Percentiles rank a stretch among this genome's conserved stretches.
phyloP scores from a whole-genome alignment of 2,797 vertebrate species.

The Eulemur coronatus region DNA sequence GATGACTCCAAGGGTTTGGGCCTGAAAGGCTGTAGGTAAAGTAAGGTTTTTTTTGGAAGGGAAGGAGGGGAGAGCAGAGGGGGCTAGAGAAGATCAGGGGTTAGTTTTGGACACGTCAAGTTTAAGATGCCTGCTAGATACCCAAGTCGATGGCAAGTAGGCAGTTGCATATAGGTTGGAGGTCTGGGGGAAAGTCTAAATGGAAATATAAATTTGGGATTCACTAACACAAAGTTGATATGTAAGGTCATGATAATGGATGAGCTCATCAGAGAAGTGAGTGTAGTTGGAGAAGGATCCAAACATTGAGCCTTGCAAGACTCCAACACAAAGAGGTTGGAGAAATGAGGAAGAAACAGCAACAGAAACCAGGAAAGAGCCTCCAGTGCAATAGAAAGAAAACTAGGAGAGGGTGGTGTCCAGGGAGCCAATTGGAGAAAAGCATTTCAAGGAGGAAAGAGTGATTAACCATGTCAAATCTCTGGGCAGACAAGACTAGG shows the following conservation, averaged over 20 bases:
- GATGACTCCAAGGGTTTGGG: background rate
- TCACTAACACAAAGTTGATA: background rate
- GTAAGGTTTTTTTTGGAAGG: background rate
- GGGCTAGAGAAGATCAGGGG: background rate
- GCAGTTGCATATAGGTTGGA: background rate
- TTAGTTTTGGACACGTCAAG: background rate
- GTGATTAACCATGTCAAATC: background rate
- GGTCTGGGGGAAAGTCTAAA: background rate
- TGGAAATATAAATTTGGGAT: background rate
- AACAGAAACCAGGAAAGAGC: background rate
- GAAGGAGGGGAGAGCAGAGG: no score
- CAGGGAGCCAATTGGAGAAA: background rate
- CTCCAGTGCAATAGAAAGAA: background rate
- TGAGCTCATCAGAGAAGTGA: background rate
- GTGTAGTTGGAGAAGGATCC: background rate
- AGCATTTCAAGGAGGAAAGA: background rate
- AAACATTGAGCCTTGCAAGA: background rate
- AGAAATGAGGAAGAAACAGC: background rate
- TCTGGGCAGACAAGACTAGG: background rate
- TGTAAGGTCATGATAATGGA: background rate
- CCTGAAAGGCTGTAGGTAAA: background rate
- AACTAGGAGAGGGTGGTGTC: background rate
- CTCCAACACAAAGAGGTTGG: background rate
- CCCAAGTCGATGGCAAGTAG: background rate
- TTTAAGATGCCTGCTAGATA: background rate